Evolutionary conservation across 2,888 invertebrate species (phyloP), one percentile per base, ranked within the genome.

Genomic region (Acleris cristana): DNA sequence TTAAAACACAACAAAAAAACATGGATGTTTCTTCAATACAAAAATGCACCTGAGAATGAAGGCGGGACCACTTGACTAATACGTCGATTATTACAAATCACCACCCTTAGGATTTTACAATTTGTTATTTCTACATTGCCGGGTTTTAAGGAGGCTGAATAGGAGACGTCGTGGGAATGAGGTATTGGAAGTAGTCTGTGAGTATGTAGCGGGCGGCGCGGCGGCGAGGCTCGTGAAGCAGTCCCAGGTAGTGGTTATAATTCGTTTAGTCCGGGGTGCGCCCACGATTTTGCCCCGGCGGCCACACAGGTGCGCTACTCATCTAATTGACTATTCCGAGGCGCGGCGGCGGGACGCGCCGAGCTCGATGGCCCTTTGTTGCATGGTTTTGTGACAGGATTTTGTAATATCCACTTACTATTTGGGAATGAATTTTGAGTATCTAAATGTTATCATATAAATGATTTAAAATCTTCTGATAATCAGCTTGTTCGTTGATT

Each of bases 1-100:
- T 87, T 85, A 85, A 88, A 89, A 89, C 84, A 87, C 80, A 85
- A 85, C 82, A 88, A 89, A 86, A 87, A 89, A 89, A 86, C 80
- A 85, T 83, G 86, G 87, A 87, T 84, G 89, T 85, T 88, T 83
- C 88, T 86, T 87, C 87, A 86, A 92, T 90, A 89, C 90, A 91
- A 91, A 91, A 90, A 92, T 90, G 91, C 92, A 92, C 91, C 92
- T 92, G 92, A 92, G 91, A 90, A 91, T 90, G 90, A 88, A 90
- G 91, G 91, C 89, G 91, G 90, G 84, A 78, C 88, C 86, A 89
- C 90, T 90, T 90, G 85, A 90, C 90, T 90, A 90, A 90, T 89
- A 92, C 87, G 86, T 84, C 88, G 87, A 89, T 90, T 85, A 88
- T 85, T 85, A 88, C 84, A 84, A 85, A 88, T 85, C 81, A 86